Evolutionary conservation across 2,113 vertebrate genomes (phyloP).

Genomic region (Sitta europaea): DNA sequence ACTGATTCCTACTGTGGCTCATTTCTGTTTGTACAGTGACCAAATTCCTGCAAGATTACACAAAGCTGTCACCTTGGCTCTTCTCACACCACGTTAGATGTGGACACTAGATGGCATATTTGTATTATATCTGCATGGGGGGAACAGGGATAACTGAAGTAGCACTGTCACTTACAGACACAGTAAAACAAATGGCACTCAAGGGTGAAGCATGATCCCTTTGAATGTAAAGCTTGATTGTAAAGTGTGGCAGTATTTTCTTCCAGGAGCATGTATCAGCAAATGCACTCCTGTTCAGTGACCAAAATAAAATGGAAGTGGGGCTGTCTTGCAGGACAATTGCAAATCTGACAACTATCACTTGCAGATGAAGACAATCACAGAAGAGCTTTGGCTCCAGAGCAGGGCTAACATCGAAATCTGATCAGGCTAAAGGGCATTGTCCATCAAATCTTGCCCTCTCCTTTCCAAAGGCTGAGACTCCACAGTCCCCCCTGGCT

Average conservation of each 20-base stretch:
- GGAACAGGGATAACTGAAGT: not conserved
- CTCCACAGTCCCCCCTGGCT: not conserved
- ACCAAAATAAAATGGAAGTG: not conserved
- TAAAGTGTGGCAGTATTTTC: not conserved
- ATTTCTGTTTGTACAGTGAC: not conserved
- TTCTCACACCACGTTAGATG: not conserved
- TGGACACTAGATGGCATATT: conserved; percentile 58
- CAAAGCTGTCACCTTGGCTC: not conserved
- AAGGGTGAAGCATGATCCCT: not conserved
- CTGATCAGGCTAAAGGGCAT: not conserved
- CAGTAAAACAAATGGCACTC: not conserved
- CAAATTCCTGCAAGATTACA: not conserved
- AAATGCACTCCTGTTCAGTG: not conserved
- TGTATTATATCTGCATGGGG: not conserved
- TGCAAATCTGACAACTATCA: not conserved
- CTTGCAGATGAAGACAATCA: not conserved
- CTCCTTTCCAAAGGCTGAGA: not conserved
- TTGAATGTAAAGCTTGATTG: not conserved
- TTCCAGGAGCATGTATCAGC: not conserved
- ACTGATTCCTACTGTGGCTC: not conserved
- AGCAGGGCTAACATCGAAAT: not conserved
- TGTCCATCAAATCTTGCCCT: not conserved
- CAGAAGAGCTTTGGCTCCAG: not conserved
- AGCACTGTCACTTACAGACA: not conserved
- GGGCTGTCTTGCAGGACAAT: not conserved